Conservation (phyloP, 2,113 vertebrate genomes). For the Hoplias malabaricus region DNA sequence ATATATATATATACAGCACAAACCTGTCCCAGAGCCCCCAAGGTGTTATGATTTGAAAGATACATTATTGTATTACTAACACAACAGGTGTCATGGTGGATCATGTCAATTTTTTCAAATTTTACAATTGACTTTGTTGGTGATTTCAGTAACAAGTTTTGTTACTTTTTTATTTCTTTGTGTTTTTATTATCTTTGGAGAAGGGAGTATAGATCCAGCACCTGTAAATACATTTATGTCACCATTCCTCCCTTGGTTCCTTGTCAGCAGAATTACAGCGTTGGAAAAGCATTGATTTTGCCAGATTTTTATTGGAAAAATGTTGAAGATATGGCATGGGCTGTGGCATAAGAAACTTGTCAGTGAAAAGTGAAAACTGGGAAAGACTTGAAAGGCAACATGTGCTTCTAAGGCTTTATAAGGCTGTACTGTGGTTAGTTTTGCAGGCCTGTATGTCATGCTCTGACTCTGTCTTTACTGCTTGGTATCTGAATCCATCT, state of each 20-base stretch:
- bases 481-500: constrained; percentile 62
- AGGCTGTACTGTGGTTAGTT: neutral
- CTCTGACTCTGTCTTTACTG: neutral
- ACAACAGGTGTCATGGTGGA: too few relatives aligned
- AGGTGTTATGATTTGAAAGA: too few relatives aligned
- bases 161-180: too few relatives aligned
- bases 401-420: constrained; percentile 13
- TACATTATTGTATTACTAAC: too few relatives aligned
- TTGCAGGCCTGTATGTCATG: neutral
- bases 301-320: neutral
- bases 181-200: too few relatives aligned
- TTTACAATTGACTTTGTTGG: too few relatives aligned
- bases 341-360: neutral
- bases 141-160: too few relatives aligned
- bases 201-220: too few relatives aligned
- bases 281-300: neutral
- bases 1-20: too few relatives aligned
- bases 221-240: too few relatives aligned
- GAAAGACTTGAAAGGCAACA: neutral
- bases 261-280: neutral
- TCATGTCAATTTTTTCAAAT: too few relatives aligned
- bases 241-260: neutral
- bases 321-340: neutral
- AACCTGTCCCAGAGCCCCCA: neutral
- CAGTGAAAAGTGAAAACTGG: neutral